Conservation (phyloP, 2,888 invertebrate species). For the Diploptera punctata region DNA sequence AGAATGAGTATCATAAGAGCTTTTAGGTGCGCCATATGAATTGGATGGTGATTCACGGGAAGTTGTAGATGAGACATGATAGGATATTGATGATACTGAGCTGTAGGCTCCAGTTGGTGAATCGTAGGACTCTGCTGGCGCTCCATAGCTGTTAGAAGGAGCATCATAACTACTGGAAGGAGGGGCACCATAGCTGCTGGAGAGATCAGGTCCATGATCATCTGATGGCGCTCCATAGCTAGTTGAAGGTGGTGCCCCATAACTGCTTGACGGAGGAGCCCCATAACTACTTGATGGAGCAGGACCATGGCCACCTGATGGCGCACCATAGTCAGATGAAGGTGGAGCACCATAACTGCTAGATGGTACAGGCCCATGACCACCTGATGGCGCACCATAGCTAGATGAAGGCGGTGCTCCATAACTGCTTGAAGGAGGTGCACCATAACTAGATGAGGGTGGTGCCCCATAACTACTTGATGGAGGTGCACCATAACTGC, state of each 20-base stretch:
- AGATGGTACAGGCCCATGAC: conserved; percentile 20
- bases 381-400: conserved; percentile 42
- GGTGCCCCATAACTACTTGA: conserved; percentile 27
- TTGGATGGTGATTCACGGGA: neutral
- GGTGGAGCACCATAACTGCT: conserved; percentile 46
- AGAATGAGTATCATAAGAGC: conserved; percentile 47
- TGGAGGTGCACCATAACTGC: conserved; percentile 36
- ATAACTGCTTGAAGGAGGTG: conserved; percentile 30
- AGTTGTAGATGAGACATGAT: neutral
- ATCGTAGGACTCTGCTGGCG: conserved; percentile 43
- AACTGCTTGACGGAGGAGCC: conserved; percentile 45
- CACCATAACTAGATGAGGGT: conserved; percentile 31
- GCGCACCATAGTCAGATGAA: conserved; percentile 38
- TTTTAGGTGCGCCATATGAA: neutral
- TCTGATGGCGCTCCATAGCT: conserved; percentile 46
- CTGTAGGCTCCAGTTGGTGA: conserved; percentile 41
- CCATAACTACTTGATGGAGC: conserved; percentile 43
- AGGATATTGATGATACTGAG: too few relatives aligned
- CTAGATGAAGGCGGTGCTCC: conserved; percentile 45
- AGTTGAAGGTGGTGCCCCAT: conserved; percentile 38
- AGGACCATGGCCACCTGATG: too few relatives aligned
- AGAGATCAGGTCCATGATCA: conserved; percentile 46
- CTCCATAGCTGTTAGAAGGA: conserved; percentile 44
- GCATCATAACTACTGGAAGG: conserved; percentile 27
- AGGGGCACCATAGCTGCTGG: conserved; percentile 40